Base-by-base conservation (phyloP, 2,797 vertebrate species). In the Myoxocephalus aenaeus region DNA sequence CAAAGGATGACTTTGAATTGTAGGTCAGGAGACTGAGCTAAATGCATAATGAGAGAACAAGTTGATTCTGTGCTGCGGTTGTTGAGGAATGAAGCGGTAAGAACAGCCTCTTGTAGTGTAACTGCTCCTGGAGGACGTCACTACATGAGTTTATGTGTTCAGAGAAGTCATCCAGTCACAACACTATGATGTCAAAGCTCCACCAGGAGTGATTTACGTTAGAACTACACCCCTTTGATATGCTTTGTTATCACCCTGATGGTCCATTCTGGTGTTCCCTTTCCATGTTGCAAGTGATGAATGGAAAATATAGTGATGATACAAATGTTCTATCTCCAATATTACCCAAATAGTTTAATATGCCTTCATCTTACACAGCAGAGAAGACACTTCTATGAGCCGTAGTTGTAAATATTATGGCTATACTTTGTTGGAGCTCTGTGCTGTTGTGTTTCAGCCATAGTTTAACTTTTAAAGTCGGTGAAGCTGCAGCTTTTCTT, bases 1-100 rank as follows among this genome's bases (percentile, higher is more conserved):
- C 76, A 73, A 72, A 83, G 81, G 57, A 50, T 57, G 38, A 54
- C 83, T 46, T 79, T 65, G 34, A 61, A 71, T 73, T 70, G 77
- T 15, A 73, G 62, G 75, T 67, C 70, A 57, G 68, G 54, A 70
- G 56, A 51, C 66, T 71, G 44, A 79, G 64, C 72, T 69, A 66
- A 54, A 85, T 59, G 58, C 32, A 70, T 69, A 78, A 77, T 77
- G 56, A 82, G 38, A 61, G 20, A 57, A 72, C 13, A 56, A 5
- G 66, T 17, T 32, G 9, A 36, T 36, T 70, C 15, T 42, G 5
- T 3, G 13, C n/a, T 7, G 14, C 20, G 0, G 7, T 51, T 77
- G 36, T 65, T 72, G 14, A n/a, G 36, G 3, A 58, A 36, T 44
- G 7, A 20, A 53, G 51, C 51, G 4, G 51, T n/a, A 32, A 4